Evolutionary conservation across 1,140 invertebrate species (phyloP), one percentile per base, ranked within the genome.

Genomic region (Zaprionus tsacasi): DNA sequence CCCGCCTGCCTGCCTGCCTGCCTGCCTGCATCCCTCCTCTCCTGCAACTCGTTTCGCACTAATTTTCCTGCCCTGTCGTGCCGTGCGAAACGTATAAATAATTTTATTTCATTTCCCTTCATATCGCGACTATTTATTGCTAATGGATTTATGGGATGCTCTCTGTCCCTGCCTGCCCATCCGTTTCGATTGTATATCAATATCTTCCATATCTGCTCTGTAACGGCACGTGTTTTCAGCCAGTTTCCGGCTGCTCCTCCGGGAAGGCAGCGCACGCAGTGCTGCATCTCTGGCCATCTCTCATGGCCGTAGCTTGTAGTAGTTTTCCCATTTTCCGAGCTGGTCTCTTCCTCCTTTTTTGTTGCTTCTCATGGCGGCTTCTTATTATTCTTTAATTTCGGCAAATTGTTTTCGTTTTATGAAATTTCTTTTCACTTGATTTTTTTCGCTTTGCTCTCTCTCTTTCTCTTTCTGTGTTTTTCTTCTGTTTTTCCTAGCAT

Each of bases 351-450:
- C 21, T 21, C 21, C 21, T 33, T 50, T 33, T 52, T 11, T 30
- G 27, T 30, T 30, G 27, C 27, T 30, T 30, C 27, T 50, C 30
- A 27, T 61, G 79, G 54, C 70, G 64, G 50, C 85, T 71, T 87
- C 66, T 91, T 91, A 88, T 91, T 91, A 85, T 91, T 91, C 82
- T 91, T 91, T 91, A 81, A 91, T 91, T 91, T 91, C 73, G 71
- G 68, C 87, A 91, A 91, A 91, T 87, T 91, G 88, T 91, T 91
- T 91, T 91, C 88, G 74, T 91, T 91, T 87, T 91, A 91, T 91
- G 81, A 91, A 91, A 91, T 91, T 91, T 81, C 78, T 81, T 81
- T 87, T 87, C 79, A 80, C 83, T 88, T 88, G 79, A 71, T 70
- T 60, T 66, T 66, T 79, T 72, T 30, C 27, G 3, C 27, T 30